Conservation (phyloP, 2,888 invertebrate genomes). For the Capitulum mitella region DNA sequence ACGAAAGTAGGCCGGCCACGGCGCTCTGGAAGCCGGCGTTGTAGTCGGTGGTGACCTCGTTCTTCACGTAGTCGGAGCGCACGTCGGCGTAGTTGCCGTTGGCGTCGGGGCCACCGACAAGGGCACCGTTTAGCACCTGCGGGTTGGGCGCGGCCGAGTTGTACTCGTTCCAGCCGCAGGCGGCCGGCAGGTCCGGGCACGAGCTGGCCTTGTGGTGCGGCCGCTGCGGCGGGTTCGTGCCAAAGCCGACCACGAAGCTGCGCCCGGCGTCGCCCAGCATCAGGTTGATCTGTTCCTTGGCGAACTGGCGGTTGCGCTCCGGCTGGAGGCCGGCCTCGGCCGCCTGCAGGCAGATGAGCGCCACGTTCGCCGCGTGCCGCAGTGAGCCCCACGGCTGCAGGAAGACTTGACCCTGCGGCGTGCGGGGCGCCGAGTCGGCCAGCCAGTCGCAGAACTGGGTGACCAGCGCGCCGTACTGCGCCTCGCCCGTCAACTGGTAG, state of each 20-base stretch:
- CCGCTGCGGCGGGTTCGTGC: constrained; percentile 49
- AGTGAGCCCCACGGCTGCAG: constrained; percentile 52
- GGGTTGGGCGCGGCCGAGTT: constrained; percentile 48
- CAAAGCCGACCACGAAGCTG: constrained; percentile 53
- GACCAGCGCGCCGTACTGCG: constrained; percentile 46
- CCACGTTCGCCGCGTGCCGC: constrained; percentile 52
- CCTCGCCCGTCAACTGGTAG: constrained; percentile 46
- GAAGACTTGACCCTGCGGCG: constrained; percentile 51
- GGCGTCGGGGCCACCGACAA: constrained; percentile 53
- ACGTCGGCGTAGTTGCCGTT: constrained; percentile 50
- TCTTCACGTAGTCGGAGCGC: constrained; percentile 51
- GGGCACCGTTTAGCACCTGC: constrained; percentile 51
- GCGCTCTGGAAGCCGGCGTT: constrained; percentile 35
- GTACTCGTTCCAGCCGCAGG: constrained; percentile 50
- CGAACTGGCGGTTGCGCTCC: constrained; percentile 47
- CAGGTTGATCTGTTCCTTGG: constrained; percentile 51
- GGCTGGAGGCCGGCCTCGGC: constrained; percentile 20
- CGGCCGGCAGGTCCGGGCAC: constrained; percentile 48
- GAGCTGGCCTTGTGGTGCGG: constrained; percentile 54
- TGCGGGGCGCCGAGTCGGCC: constrained; percentile 46
- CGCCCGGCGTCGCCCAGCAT: constrained; percentile 51
- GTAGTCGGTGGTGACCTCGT: constrained; percentile 42
- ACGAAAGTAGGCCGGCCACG: constrained; percentile 30
- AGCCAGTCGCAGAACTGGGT: constrained; percentile 50
- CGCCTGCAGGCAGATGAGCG: constrained; percentile 51